These are phyloP conservation scores for Tenthredo mesomela DNA, from an alignment of 2,888 invertebrate species.

Conservation along the genomic window DNA sequence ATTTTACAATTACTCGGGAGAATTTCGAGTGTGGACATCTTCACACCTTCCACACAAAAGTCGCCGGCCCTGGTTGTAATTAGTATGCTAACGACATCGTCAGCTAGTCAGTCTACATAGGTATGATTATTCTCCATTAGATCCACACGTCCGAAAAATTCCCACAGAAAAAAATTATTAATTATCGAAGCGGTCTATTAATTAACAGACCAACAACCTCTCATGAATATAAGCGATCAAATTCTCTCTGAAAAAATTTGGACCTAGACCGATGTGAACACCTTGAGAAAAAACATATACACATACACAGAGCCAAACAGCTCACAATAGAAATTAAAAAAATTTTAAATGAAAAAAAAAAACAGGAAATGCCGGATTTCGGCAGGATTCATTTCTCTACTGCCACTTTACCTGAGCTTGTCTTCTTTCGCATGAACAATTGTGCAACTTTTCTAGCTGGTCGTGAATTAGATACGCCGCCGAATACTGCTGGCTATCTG, in stretches of 20 bases:
- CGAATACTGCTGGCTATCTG: slow-evolving; percentile 71
- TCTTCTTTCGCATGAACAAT: slow-evolving; percentile 71
- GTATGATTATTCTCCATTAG: slow-evolving; percentile 25
- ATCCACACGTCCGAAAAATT: background rate
- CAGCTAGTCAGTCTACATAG: background rate
- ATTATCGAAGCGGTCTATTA: slow-evolving; percentile 17
- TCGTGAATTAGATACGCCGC: slow-evolving; percentile 70
- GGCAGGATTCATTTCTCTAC: background rate
- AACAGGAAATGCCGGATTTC: background rate
- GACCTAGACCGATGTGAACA: background rate
- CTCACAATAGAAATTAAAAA: background rate
- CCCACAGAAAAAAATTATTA: too few species aligned
- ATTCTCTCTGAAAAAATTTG: background rate
- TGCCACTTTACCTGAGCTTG: slow-evolving; percentile 71
- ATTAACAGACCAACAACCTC: slow-evolving; percentile 8
- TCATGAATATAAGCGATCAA: background rate
- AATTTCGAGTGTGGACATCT: too few species aligned
- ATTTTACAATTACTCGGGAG: too few species aligned
- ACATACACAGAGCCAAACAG: background rate
- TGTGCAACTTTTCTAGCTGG: slow-evolving; percentile 69
- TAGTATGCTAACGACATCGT: slow-evolving; percentile 12
- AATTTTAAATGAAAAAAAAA: background rate
- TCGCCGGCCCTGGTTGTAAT: too few species aligned
- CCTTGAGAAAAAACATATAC: background rate
- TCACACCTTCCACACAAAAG: too few species aligned